A percentile compares a stretch with the other conserved stretches of the same genome.
Evolutionary conservation across 2,888 invertebrate genomes (phyloP).

Genomic region (Drosophila pseudotakahashii): DNA sequence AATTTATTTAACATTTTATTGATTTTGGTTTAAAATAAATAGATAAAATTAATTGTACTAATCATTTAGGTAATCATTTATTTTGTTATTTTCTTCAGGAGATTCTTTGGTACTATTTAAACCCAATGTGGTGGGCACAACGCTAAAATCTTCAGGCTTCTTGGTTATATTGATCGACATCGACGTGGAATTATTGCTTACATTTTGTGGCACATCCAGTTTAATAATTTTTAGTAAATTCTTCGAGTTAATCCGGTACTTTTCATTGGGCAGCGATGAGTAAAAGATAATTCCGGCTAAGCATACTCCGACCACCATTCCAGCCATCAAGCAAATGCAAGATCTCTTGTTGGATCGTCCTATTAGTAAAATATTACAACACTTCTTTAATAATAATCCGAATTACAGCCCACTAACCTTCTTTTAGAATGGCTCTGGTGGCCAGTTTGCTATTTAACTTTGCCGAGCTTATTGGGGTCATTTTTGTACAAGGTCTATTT

Average conservation of each 20-base stretch:
- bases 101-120: background rate
- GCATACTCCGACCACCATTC: slow-evolving; percentile 10
- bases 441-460: slow-evolving; percentile 15
- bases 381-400: background rate
- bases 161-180: background rate
- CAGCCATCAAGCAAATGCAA: background rate
- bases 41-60: too few relatives aligned
- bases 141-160: background rate
- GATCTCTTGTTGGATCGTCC: slow-evolving; percentile 2
- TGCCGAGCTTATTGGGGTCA: slow-evolving; percentile 23
- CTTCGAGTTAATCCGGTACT: background rate
- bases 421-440: background rate
- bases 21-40: background rate
- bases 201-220: background rate
- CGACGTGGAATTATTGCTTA: background rate
- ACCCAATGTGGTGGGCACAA: background rate
- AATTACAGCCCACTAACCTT: slow-evolving; percentile 7
- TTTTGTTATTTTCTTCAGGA: background rate
- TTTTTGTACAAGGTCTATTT: slow-evolving; percentile 6
- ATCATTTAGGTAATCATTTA: background rate
- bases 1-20: background rate
- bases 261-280: background rate
- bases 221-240: slow-evolving; percentile 2
- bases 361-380: background rate
- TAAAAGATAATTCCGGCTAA: slow-evolving; percentile 27